Evolutionary conservation across 1,140 invertebrate genomes (phyloP).

Genomic region (Lasioglossum albipes): DNA sequence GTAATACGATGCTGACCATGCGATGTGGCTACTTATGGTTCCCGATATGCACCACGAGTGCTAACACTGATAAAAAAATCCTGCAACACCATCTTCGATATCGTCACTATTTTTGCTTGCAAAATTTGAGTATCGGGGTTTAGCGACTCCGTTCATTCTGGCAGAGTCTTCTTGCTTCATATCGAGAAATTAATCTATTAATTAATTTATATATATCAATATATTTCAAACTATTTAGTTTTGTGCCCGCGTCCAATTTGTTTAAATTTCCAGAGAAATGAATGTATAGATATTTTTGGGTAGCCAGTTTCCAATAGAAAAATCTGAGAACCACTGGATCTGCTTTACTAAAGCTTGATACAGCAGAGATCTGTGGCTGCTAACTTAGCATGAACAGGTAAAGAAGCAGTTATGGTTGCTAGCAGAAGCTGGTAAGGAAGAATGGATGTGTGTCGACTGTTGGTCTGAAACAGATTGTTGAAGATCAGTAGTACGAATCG

Average conservation of each 20-base stretch:
- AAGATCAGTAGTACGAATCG: not conserved
- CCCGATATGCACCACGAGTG: slow-evolving; percentile 44
- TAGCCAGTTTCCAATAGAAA: not conserved
- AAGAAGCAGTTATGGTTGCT: no score
- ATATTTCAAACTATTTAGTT: no score
- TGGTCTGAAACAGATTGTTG: not conserved
- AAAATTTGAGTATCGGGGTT: slow-evolving; percentile 15
- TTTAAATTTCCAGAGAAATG: not conserved
- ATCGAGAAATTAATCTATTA: no score
- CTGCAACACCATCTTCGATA: slow-evolving; percentile 20
- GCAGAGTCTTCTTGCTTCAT: no score
- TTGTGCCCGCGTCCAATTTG: no score
- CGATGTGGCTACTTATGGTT: slow-evolving; percentile 52
- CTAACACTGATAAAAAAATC: slow-evolving; percentile 44
- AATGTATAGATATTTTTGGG: not conserved
- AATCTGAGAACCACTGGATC: slow-evolving; percentile 13
- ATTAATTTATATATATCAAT: no score
- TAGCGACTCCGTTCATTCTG: not conserved
- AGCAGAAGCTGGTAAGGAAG: not conserved
- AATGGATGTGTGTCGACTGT: not conserved
- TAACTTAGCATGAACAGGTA: not conserved
- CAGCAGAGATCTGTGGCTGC: not conserved
- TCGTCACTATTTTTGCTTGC: slow-evolving; percentile 20
- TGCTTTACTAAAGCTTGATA: not conserved
- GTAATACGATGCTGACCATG: slow-evolving; percentile 67